Percentiles rank a stretch among this genome's conserved stretches.
These are phyloP conservation scores for Distichodus sexfasciatus DNA, from an alignment of 2,797 vertebrate genomes.

Conservation along the genomic window DNA sequence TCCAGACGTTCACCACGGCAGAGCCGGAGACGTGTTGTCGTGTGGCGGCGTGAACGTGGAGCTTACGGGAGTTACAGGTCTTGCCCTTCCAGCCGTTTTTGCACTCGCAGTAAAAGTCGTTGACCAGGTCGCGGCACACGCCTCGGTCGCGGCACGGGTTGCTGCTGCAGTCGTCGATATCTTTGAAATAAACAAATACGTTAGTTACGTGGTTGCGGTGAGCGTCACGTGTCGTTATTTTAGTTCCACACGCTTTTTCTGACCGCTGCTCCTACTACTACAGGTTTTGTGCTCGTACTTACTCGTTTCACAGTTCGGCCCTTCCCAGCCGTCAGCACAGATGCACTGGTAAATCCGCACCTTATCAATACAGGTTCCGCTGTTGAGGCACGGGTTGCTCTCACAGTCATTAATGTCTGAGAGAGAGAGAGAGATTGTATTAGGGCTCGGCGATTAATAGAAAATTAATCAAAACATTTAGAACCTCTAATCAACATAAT, in stretches of 20 bases:
- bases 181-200: conserved; percentile 55
- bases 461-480: conserved; percentile 2
- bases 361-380: conserved; percentile 94
- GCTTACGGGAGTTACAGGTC: conserved; percentile 98
- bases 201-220: no score
- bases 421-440: conserved; percentile 4
- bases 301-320: conserved; percentile 96
- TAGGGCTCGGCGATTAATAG: neutral
- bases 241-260: no score
- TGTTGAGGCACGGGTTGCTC: conserved; percentile 89
- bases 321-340: conserved; percentile 89
- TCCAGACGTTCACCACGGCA: neutral
- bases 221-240: no score
- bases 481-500: no score
- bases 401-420: conserved; percentile 95
- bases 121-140: conserved; percentile 95
- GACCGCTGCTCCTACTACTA: no score
- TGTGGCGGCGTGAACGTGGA: neutral
- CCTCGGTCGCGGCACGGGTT: conserved; percentile 94
- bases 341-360: conserved; percentile 96
- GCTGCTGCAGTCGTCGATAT: conserved; percentile 96
- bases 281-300: no score
- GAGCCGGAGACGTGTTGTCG: neutral
- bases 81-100: conserved; percentile 99
- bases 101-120: conserved; percentile 97